Evolutionary conservation across 2,797 vertebrate species (phyloP), one percentile per base, ranked within the genome.

Genomic region (Aviceda leuphotes): DNA sequence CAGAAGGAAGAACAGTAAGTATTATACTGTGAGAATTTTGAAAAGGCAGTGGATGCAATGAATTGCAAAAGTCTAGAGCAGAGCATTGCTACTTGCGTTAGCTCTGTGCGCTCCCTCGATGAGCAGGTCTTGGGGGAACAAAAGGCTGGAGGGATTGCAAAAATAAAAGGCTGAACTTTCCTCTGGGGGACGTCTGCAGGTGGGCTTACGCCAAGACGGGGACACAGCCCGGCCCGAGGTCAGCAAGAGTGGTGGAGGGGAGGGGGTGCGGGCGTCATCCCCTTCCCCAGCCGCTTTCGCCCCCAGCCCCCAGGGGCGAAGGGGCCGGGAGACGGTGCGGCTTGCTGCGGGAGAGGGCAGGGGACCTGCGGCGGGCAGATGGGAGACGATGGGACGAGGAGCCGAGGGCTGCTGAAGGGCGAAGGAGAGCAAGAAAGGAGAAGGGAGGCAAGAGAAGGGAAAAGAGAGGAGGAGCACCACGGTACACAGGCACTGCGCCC

Each of bases 191-290:
- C 33, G 35, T 25, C 21, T 55, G 50, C 46, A 37, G 15, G 37
- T n/a, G 21, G 6, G 11, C 12, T 67, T 46, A 3, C 31, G 39
- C 17, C 22, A 25, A 58, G 35, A 11, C 10, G 0, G 3, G 44
- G 33, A 12, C 7, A 3, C 8, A 11, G 7, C 16, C 37, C 19
- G 24, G 7, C 66, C 19, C 35, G 12, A 54, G 8, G 39, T 33
- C n/a, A 83, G 30, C 55, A 43, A 31, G 9, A 70, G 6, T 5
- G n/a, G 41, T 9, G 24, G 33, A 73, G 22, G 7, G 31, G 12
- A 46, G 1, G 6, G 28, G 8, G 1, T 3, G 3, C 22, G 47
- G 12, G 15, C 0, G 0, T 9, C 11, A 11, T 30, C 3, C 33
- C 9, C 9, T 52, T 67, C 9, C 22, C 15, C 61, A 59, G 37